These are phyloP conservation scores for Selenia dentaria DNA, from an alignment of 2,888 invertebrate genomes.

Conservation along the genomic window DNA sequence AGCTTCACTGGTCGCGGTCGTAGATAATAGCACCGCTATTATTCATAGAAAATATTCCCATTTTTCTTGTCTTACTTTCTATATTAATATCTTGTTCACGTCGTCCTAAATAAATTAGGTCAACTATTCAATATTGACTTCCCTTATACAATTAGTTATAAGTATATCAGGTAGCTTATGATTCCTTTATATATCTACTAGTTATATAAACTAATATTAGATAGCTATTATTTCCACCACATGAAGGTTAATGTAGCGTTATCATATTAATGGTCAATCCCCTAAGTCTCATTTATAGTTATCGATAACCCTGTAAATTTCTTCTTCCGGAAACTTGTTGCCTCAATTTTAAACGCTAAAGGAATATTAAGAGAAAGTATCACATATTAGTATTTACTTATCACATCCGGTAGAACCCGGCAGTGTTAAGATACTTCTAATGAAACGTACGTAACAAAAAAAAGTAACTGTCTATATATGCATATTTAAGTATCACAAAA, in stretches of 20 bases:
- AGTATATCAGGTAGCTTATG: too few relatives aligned
- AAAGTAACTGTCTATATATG: too few relatives aligned
- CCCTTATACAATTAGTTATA: not conserved
- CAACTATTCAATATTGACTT: conserved; percentile 5
- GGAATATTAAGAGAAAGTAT: too few relatives aligned
- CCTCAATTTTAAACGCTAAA: too few relatives aligned
- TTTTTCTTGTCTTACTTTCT: conserved; percentile 4
- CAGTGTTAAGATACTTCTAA: too few relatives aligned
- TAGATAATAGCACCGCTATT: conserved; percentile 3
- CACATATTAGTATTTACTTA: too few relatives aligned
- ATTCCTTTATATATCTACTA: too few relatives aligned
- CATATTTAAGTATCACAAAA: too few relatives aligned
- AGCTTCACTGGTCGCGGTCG: not conserved
- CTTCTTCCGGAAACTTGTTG: too few relatives aligned
- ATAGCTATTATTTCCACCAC: not conserved
- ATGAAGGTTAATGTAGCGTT: not conserved
- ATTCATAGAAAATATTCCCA: conserved; percentile 6
- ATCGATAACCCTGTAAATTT: not conserved
- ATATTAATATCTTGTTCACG: conserved; percentile 7
- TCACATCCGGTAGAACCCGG: too few relatives aligned
- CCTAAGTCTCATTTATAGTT: not conserved
- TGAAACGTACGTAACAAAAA: too few relatives aligned
- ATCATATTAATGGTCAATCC: not conserved
- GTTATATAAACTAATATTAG: too few relatives aligned
- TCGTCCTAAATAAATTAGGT: conserved; percentile 9